A percentile compares a stretch with the other conserved stretches of the same genome.
Conservation (phyloP, 2,888 invertebrate genomes). For the Macrosiphum euphorbiae region DNA sequence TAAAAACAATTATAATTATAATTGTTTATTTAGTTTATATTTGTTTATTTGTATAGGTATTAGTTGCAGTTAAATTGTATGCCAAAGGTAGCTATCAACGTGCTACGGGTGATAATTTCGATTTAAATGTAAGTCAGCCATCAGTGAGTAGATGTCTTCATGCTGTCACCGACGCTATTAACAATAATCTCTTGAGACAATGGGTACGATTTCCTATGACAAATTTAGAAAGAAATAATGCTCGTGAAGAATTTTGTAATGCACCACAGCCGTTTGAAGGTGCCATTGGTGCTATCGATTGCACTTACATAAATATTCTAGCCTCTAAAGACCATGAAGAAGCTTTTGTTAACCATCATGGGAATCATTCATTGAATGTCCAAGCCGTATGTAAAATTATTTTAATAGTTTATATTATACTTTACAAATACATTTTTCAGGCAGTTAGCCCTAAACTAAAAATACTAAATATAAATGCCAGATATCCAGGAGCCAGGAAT, state of each 20-base stretch:
- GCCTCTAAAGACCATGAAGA: not conserved
- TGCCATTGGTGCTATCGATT: slow-evolving; percentile 5
- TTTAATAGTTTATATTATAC: not conserved
- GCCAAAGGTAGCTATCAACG: slow-evolving; percentile 10
- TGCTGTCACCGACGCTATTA: not conserved
- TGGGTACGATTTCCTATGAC: not conserved
- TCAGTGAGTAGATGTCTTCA: not conserved
- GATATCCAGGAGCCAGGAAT: slow-evolving; percentile 10
- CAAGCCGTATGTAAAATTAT: not conserved
- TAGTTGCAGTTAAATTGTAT: slow-evolving; percentile 7
- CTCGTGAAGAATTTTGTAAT: not conserved
- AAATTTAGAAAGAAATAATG: not conserved
- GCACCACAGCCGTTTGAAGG: not conserved
- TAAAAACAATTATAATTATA: too few relatives aligned
- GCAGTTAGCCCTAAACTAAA: not conserved
- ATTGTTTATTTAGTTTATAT: too few relatives aligned
- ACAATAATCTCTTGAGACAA: not conserved
- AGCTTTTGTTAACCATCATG: slow-evolving; percentile 26
- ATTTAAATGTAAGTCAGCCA: slow-evolving; percentile 21
- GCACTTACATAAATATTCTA: not conserved
- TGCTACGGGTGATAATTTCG: slow-evolving; percentile 29
- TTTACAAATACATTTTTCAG: not conserved
- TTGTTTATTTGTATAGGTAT: not conserved
- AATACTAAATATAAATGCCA: not conserved
- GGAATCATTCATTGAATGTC: slow-evolving; percentile 9